Evolutionary conservation across 2,113 vertebrate genomes (phyloP), one percentile per base, ranked within the genome.

Genomic region (Thryonomys swinderianus): DNA sequence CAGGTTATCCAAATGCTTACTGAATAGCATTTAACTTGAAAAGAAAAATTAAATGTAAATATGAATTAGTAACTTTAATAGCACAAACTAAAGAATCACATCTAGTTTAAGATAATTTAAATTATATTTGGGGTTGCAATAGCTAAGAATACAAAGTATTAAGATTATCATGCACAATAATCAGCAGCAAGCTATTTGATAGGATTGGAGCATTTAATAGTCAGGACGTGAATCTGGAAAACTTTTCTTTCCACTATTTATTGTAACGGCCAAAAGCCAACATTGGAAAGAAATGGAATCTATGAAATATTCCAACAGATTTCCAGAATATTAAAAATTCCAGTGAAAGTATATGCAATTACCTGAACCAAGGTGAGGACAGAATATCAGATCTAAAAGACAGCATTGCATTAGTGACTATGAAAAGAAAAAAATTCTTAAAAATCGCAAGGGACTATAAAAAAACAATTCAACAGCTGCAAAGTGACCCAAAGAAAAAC

Each of bases 111-210:
- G 21, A 78, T 37, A 85, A n/a, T 88, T 59, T 66, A 73, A n/a
- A 67, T 16, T 86, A 18, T 93, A 82, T 61, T 61, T 96, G 25
- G 13, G 66, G 25, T 84, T 61, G 21, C 95, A 94, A 90, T 57
- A 94, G 3, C 82, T 94, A 82, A 90, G 93, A 95, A 48, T 34
- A 83, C 10, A 42, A 78, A 74, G 8, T 40, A 73, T 64, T 79
- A 85, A 89, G 20, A 80, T 79, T 78, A 89, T 73, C 27, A 40
- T 80, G 2, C 92, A 91, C 89, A 93, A 95, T 92, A 87, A 86
- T 85, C 51, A 88, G 80, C 7, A 45, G 3, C 40, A 93, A 7
- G 40, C 51, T 67, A 84, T 76, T 69, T 94, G 64, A 90, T 1
- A 48, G 51, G 25, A 73, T 86, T 81, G 59, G 76, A 64, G 5